These are phyloP conservation scores for Nematopogon swammerdamellus DNA, from an alignment of 2,888 invertebrate genomes.

Conservation along the genomic window DNA sequence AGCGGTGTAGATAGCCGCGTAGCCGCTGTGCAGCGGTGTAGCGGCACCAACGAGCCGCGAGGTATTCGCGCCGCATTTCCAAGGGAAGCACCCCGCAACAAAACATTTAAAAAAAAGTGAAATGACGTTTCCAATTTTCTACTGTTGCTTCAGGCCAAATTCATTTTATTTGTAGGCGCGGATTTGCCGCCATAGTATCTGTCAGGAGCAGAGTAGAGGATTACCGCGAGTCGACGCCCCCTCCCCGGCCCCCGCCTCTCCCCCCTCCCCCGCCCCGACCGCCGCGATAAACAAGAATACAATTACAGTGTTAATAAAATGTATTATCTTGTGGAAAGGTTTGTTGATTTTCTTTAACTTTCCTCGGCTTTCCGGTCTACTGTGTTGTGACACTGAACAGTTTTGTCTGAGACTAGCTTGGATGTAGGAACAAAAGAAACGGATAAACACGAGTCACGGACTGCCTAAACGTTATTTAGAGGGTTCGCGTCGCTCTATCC, in stretches of 20 bases:
- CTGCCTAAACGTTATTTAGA: no score
- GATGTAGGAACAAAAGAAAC: no score
- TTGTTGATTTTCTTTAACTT: no score
- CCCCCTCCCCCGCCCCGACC: background rate
- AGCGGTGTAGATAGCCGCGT: no score
- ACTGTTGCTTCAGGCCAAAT: conserved; percentile 47
- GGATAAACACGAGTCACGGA: no score
- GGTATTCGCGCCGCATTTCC: conserved; percentile 11
- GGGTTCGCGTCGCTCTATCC: no score
- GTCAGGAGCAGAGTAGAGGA: conserved; percentile 5
- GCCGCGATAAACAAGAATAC: background rate
- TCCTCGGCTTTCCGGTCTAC: no score
- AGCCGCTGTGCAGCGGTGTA: no score
- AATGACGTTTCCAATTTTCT: conserved; percentile 61
- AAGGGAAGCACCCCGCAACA: conserved; percentile 23
- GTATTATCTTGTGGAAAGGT: no score
- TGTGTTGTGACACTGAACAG: no score
- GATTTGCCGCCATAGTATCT: conserved; percentile 25
- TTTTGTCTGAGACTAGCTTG: no score
- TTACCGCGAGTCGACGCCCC: background rate
- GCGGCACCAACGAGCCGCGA: no score
- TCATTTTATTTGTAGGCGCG: conserved; percentile 49
- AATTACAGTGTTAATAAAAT: background rate
- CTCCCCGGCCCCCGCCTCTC: background rate
- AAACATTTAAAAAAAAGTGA: conserved; percentile 57